Evolutionary conservation across 2,888 invertebrate genomes (phyloP), one percentile per base, ranked within the genome.

Genomic region (Drosophila stalkeri): DNA sequence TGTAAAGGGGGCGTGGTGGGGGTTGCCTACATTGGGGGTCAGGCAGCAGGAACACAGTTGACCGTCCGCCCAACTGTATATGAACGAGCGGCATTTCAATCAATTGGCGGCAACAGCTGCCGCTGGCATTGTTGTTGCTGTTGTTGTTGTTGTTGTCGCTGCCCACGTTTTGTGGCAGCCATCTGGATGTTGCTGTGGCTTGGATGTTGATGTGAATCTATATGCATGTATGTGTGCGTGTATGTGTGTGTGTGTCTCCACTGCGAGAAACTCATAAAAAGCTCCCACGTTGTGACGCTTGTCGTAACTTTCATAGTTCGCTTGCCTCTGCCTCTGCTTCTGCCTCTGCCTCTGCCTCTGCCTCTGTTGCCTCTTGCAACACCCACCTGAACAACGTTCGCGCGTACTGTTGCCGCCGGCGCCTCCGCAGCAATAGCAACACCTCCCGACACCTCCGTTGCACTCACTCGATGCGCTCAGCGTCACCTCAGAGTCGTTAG

Each of bases 91-190:
- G 86, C 88, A 84, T 87, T 89, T 89, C 89, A 86, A 86, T 89
- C 86, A 89, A 89, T 87, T 86, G 86, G 86, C 88, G 88, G 90
- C 88, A 89, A 82, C 89, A 87, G 86, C 82, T 86, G 86, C 86
- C 71, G 74, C 71, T 75, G 85, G 81, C 79, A 60, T 44, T 57
- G 43, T 56, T 70, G 72, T 59, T 49, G 68, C 12, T 56, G 65
- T 61, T 70, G 66, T 41, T 41, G 39, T 14, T 39, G 43, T 11
- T 55, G 69, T 49, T 51, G 69, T 12, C 49, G 66, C 61, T 69
- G 70, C 82, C 88, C 83, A 88, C 89, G 83, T 68, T 82, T 82
- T 75, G 88, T 72, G 83, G 83, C 81, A 66, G 51, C 80, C 65
- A 75, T 64, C 56, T 74, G 66, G 77, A 79, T 74, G 75, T 71